Evolutionary conservation across 92 coral and sea anemone species (phyloP).

Genomic region (Montipora capitata): DNA sequence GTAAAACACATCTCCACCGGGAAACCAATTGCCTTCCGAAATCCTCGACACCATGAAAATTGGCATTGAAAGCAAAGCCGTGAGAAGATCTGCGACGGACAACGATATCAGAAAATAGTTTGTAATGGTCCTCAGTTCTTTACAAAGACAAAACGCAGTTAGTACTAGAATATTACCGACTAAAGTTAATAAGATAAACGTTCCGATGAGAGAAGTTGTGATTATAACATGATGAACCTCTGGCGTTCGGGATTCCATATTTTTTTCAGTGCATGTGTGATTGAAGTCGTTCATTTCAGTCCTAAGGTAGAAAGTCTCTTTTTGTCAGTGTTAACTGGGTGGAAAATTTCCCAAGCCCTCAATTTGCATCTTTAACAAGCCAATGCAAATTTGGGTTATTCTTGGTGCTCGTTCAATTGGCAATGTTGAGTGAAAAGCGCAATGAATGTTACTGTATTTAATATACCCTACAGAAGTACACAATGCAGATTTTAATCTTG

Average conservation of each 20-base stretch:
- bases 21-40: constrained; percentile 62
- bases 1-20: constrained; percentile 72
- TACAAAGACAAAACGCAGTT: constrained; percentile 85
- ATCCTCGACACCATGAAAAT: constrained; percentile 82
- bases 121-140: constrained; percentile 92
- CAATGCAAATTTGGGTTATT: constrained; percentile 28
- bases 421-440: not conserved
- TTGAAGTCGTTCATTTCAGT: constrained; percentile 20
- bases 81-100: constrained; percentile 87
- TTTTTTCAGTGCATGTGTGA: not conserved
- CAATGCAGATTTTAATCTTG: not conserved
- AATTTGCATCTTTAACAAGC: constrained; percentile 36
- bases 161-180: constrained; percentile 90
- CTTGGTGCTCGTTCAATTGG: constrained; percentile 31
- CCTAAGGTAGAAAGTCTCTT: not conserved
- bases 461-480: not conserved
- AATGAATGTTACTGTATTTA: constrained; percentile 4
- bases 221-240: constrained; percentile 71
- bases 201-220: constrained; percentile 76
- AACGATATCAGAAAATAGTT: constrained; percentile 92
- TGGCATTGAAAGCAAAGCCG: constrained; percentile 94
- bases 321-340: not conserved
- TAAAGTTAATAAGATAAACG: constrained; percentile 82
- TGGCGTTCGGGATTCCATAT: constrained; percentile 9
- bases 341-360: not conserved